These are phyloP conservation scores for Reticulitermes speratus DNA, from an alignment of 1,140 invertebrate genomes.

Conservation along the genomic window DNA sequence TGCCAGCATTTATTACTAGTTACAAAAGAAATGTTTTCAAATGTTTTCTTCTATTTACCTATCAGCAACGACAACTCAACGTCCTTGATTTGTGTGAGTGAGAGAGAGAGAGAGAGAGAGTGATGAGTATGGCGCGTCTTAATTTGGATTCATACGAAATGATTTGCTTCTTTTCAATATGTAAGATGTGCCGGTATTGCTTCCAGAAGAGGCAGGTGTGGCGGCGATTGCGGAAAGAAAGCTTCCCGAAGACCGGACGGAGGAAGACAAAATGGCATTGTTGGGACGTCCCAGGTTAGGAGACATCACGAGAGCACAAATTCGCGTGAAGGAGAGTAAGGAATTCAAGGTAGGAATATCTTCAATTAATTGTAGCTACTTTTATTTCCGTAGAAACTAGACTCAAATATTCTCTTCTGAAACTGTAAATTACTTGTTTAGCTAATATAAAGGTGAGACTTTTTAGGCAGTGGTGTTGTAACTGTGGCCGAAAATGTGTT, in stretches of 20 bases:
- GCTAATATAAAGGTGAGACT: neutral
- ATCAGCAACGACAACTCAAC: too few relatives aligned
- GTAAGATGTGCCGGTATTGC: neutral
- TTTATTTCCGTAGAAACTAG: neutral
- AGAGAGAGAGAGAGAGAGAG: too few relatives aligned
- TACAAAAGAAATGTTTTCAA: too few relatives aligned
- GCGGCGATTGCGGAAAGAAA: conserved; percentile 63
- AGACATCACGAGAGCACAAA: conserved; percentile 76
- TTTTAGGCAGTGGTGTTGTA: neutral
- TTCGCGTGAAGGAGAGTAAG: conserved; percentile 94
- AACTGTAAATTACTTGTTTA: neutral
- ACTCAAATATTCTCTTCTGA: neutral
- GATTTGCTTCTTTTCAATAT: too few relatives aligned
- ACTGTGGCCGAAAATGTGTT: too few relatives aligned
- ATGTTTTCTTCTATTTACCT: too few relatives aligned
- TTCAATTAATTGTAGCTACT: conserved; percentile 27
- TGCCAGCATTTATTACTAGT: too few relatives aligned
- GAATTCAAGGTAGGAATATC: conserved; percentile 86
- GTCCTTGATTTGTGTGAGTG: too few relatives aligned
- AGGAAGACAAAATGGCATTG: conserved; percentile 85
- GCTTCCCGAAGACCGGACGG: conserved; percentile 45
- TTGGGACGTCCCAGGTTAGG: conserved; percentile 88
- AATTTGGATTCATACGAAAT: too few relatives aligned
- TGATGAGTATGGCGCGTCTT: too few relatives aligned
- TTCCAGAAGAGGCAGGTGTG: conserved; percentile 59